Conservation (phyloP, 2,113 vertebrate species). For the Choloepus hoffmanni region DNA sequence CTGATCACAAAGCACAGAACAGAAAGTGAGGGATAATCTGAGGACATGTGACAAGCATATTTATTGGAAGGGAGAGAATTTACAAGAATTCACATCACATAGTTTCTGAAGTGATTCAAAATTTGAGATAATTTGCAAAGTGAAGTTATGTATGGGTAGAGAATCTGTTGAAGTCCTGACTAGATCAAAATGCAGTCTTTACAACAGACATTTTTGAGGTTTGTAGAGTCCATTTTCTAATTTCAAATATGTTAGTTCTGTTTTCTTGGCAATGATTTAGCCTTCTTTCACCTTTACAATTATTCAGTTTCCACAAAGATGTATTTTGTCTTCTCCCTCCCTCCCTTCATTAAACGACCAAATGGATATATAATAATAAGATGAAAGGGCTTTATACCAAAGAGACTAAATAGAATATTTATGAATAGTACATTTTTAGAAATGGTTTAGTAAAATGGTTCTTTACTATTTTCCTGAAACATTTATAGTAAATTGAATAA, state of each 20-base stretch:
- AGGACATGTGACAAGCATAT: background rate
- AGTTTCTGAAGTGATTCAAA: background rate
- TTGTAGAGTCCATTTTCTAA: background rate
- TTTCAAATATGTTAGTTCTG: conserved; percentile 33
- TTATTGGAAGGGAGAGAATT: background rate
- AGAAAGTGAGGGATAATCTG: background rate
- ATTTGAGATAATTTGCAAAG: background rate
- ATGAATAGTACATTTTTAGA: conserved; percentile 67
- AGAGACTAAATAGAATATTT: conserved; percentile 66
- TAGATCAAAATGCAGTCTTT: conserved; percentile 15
- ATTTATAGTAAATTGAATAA: conserved; percentile 76
- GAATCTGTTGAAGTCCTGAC: background rate
- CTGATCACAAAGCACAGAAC: background rate
- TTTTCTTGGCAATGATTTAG: conserved; percentile 35
- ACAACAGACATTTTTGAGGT: conserved; percentile 36
- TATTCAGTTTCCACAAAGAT: background rate
- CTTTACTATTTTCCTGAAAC: conserved; percentile 61
- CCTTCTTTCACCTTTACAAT: conserved; percentile 37
- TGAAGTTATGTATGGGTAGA: background rate
- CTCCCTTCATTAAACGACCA: conserved; percentile 44
- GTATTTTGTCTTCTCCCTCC: background rate
- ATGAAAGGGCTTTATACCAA: conserved; percentile 32
- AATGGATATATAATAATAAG: conserved; percentile 50
- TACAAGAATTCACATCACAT: background rate
- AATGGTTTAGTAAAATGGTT: conserved; percentile 60